Percentiles rank a stretch among this genome's conserved stretches.
These are phyloP conservation scores for Brotula barbata DNA, from an alignment of 2,797 vertebrate species.

Conservation along the genomic window DNA sequence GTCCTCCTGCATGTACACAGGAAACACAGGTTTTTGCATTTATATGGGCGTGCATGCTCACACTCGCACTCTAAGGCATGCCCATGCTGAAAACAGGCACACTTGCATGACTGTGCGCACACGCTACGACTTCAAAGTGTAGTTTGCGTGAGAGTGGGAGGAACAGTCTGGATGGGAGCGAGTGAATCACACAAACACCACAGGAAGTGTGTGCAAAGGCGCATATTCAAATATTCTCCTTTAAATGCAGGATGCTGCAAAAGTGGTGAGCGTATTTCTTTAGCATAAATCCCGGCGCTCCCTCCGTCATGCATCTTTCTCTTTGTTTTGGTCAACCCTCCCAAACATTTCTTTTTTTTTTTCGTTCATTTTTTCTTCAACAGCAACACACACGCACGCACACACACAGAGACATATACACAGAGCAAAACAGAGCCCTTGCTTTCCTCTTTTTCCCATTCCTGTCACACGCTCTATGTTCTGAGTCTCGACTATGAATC, in stretches of 20 bases:
- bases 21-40: neutral
- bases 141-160: constrained; percentile 22
- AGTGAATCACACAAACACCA: constrained; percentile 32
- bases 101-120: neutral
- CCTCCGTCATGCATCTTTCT: constrained; percentile 1
- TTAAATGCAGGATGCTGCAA: constrained; percentile 31
- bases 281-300: neutral
- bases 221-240: constrained; percentile 41
- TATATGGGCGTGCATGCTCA: neutral
- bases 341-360: neutral
- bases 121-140: constrained; percentile 38
- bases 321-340: constrained; percentile 3
- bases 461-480: neutral
- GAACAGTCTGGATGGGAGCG: constrained; percentile 13
- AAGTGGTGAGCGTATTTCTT: constrained; percentile 5
- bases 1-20: neutral
- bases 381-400: neutral
- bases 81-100: constrained; percentile 10
- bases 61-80: neutral
- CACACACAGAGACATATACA: neutral
- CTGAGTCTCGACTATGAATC: neutral
- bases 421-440: neutral
- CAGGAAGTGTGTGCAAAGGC: constrained; percentile 33
- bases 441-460: neutral
- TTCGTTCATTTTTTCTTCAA: neutral